Base-by-base conservation (phyloP, 2,797 vertebrate species). In the Rhynchotus rufescens region DNA sequence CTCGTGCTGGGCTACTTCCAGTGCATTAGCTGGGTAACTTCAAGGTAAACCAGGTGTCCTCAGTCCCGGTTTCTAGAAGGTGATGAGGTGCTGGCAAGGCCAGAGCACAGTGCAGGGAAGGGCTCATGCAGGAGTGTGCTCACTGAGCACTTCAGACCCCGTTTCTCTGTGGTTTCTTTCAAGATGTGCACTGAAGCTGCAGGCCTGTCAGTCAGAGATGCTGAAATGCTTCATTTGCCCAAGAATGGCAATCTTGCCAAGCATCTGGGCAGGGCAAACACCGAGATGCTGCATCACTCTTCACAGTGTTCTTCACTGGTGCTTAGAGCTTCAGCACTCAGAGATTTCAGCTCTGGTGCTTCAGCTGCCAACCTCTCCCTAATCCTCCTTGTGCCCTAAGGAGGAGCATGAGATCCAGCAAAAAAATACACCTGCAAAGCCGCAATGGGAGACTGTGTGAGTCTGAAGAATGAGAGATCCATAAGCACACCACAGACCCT, bases 1-100 rank as follows among this genome's bases (percentile, higher is more conserved):
- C 72, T 54, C 52, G 71, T 64, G 56, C 52, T 83, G 67, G 42
- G 45, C 57, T 83, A 69, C 76, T 49, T 62, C 56, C 56, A 83
- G 32, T 5, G n/a, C 51, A 47, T 75, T 75, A 47, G 61, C 74
- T 71, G 77, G 88, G 77, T 74, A 64, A 59, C 86, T 80, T 90
- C 44, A 80, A 77, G 44, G 78, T 84, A 93, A 79, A 71, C 3
- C 19, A 32, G 45, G 68, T 54, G 82, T 23, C 65, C 78, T 74
- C 72, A 71, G 68, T 78, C 60, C 17, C 66, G 44, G 84, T 80
- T 88, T 87, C 66, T 5, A 66, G 64, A 56, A 69, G 60, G 81
- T 57, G 60, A 77, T 87, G 64, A 80, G 84, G 88, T 90, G 84
- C 73, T 80, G 80, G 86, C 86, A 90, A 84, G 82, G 83, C 36